Evolutionary conservation across 2,888 invertebrate species (phyloP).

Genomic region (Pandemis heparana): DNA sequence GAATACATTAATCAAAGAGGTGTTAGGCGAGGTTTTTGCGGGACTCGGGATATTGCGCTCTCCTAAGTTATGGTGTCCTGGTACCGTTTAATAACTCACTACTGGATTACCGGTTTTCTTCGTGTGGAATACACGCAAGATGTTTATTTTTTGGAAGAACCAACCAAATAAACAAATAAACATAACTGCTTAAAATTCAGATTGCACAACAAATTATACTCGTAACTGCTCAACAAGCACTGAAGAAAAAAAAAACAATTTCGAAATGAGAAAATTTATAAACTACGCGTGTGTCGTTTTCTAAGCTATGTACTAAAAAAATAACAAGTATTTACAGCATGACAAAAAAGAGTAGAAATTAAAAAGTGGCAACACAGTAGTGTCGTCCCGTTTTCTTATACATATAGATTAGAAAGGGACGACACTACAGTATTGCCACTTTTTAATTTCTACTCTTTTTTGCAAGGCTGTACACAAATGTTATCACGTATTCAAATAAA

Average conservation of each 20-base stretch:
- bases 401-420: too few species aligned
- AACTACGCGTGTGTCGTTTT: neutral
- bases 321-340: too few species aligned
- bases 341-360: too few species aligned
- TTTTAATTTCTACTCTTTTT: too few species aligned
- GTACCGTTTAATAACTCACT: constrained; percentile 63
- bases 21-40: constrained; percentile 53
- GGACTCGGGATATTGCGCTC: constrained; percentile 77
- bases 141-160: neutral
- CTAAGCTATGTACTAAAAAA: neutral
- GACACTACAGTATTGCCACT: too few species aligned
- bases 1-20: constrained; percentile 82
- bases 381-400: too few species aligned
- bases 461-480: too few species aligned
- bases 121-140: constrained; percentile 27
- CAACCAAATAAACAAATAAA: neutral
- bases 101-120: constrained; percentile 53
- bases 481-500: neutral
- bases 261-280: too few species aligned
- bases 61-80: constrained; percentile 73
- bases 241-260: too few species aligned
- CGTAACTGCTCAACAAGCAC: too few species aligned
- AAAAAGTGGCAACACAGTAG: too few species aligned
- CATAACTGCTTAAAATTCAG: too few species aligned
- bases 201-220: neutral